Percentiles rank a stretch among this genome's conserved stretches.
Conservation (phyloP, 2,888 invertebrate species). For the Agrochola lota region DNA sequence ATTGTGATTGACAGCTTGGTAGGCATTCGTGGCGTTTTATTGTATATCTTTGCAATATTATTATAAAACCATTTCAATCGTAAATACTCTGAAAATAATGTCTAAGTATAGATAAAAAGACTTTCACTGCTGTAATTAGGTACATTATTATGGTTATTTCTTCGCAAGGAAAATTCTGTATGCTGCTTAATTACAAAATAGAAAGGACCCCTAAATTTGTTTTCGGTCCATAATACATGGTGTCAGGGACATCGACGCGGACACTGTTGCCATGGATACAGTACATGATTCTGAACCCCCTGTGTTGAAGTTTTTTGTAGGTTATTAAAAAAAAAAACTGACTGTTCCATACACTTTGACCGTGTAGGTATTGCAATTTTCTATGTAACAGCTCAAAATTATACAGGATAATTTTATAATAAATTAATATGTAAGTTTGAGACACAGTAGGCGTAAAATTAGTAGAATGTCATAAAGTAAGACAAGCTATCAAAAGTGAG, state of each 20-base stretch:
- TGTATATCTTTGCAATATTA: constrained; percentile 12
- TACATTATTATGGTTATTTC: background rate
- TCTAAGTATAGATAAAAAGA: constrained; percentile 41
- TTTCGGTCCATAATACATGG: background rate
- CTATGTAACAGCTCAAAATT: too few species aligned
- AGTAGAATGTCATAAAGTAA: background rate
- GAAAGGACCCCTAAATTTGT: background rate
- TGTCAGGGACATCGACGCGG: too few species aligned
- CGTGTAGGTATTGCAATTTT: too few species aligned
- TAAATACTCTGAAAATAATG: constrained; percentile 27
- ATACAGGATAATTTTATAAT: background rate
- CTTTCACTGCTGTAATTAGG: constrained; percentile 15
- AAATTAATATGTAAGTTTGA: background rate
- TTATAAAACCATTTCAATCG: constrained; percentile 24
- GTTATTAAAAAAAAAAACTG: too few species aligned
- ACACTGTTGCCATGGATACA: too few species aligned
- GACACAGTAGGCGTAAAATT: background rate
- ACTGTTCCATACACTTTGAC: too few species aligned
- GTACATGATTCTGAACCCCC: too few species aligned
- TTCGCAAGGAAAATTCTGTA: background rate
- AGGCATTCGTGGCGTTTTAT: constrained; percentile 35
- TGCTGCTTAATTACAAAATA: background rate
- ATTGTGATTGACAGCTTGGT: constrained; percentile 37
- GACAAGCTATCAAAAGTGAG: background rate
- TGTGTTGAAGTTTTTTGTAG: too few species aligned